Conservation (phyloP, 2,888 invertebrate species). For the Heliconius ethilla region DNA sequence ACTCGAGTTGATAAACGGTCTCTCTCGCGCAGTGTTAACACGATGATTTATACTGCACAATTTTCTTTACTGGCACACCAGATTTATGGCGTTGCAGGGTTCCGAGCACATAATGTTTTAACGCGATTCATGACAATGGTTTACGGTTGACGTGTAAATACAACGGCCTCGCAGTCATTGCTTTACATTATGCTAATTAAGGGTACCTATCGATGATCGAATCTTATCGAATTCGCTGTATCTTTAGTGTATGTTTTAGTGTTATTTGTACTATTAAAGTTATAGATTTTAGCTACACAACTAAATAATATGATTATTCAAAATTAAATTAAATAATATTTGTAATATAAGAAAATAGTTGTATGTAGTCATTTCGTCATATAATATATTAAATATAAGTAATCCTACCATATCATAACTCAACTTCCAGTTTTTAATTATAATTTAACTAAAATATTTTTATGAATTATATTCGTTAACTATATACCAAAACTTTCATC, state of each 20-base stretch:
- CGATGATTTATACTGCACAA: conserved; percentile 74
- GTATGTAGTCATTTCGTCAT: neutral
- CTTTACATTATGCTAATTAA: conserved; percentile 16
- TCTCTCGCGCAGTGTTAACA: conserved; percentile 69
- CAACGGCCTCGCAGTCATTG: conserved; percentile 11
- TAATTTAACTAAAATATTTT: no score
- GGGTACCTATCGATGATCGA: neutral
- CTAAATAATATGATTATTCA: neutral
- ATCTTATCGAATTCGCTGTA: neutral
- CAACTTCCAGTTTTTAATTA: no score
- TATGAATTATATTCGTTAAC: no score
- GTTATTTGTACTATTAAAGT: neutral
- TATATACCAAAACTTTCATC: no score
- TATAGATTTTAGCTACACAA: neutral
- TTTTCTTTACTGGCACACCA: conserved; percentile 75
- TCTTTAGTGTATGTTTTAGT: neutral
- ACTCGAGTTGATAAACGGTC: conserved; percentile 73
- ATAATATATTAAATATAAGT: neutral
- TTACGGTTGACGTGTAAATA: conserved; percentile 35
- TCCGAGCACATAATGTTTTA: conserved; percentile 58
- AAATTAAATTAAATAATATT: neutral
- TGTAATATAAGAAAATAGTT: neutral
- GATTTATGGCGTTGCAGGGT: conserved; percentile 67
- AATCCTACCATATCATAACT: no score
- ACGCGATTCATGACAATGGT: conserved; percentile 44